Conservation (phyloP, 2,797 vertebrate species). For the Hyperoplus immaculatus region DNA sequence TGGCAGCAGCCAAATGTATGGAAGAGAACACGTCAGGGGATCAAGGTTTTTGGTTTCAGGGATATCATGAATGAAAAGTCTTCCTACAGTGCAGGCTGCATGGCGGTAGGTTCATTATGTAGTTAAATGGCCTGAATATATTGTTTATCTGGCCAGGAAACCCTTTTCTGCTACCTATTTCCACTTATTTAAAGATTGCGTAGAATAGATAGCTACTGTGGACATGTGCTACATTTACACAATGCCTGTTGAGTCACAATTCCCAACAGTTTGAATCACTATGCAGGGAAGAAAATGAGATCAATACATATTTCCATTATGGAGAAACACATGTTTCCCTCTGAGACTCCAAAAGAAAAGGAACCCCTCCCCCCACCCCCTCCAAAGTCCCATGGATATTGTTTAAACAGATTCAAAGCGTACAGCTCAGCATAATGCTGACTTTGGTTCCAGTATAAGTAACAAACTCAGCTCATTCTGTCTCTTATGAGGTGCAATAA, state of each 20-base stretch:
- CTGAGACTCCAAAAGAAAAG: constrained; percentile 35
- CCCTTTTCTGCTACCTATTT: not conserved
- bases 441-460: constrained; percentile 48
- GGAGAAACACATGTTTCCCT: constrained; percentile 18
- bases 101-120: not conserved
- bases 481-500: constrained; percentile 50
- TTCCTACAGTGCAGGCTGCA: not conserved
- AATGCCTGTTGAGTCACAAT: not conserved
- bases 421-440: constrained; percentile 53
- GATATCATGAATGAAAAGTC: constrained; percentile 19
- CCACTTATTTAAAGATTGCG: not conserved
- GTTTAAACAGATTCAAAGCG: constrained; percentile 43
- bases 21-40: constrained; percentile 14
- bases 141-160: constrained; percentile 7
- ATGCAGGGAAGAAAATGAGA: constrained; percentile 26
- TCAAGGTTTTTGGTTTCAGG: constrained; percentile 7
- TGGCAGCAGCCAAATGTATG: constrained; percentile 1
- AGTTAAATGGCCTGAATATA: constrained; percentile 9
- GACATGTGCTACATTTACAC: not conserved
- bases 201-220: too few relatives aligned
- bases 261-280: constrained; percentile 4
- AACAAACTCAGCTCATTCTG: constrained; percentile 57
- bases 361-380: not conserved
- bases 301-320: constrained; percentile 45
- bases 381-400: constrained; percentile 23